Evolutionary conservation across 2,113 vertebrate genomes (phyloP).

Genomic region (Chinchilla lanigera): DNA sequence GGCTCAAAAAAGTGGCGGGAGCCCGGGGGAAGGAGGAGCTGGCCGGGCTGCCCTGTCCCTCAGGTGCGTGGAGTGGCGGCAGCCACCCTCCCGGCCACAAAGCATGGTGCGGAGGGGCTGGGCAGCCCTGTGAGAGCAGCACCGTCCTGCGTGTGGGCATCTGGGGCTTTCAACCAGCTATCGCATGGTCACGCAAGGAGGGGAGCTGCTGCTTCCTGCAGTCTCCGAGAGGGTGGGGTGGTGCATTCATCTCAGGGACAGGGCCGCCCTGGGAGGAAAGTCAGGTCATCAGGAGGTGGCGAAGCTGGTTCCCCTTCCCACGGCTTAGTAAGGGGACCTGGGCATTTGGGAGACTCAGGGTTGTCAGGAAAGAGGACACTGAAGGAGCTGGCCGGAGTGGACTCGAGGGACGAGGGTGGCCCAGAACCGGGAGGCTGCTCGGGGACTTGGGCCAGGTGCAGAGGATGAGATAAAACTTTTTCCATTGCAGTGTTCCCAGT

Average conservation of each 20-base stretch:
- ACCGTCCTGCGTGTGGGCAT: not conserved
- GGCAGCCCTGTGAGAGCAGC: fast-evolving
- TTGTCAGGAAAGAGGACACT: not conserved
- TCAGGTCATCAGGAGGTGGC: not conserved
- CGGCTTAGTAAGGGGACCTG: fast-evolving
- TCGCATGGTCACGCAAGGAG: not conserved
- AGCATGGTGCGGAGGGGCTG: too few species aligned
- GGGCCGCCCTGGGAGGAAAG: not conserved
- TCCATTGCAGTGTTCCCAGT: not conserved
- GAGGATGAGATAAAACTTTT: not conserved
- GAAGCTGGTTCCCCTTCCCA: not conserved
- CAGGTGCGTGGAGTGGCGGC: too few species aligned
- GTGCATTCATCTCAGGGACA: not conserved
- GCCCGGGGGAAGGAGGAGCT: not conserved
- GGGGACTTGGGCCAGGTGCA: not conserved
- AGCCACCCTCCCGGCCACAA: fast-evolving
- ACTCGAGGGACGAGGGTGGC: too few species aligned
- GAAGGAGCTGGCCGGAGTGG: not conserved
- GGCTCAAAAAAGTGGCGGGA: not conserved
- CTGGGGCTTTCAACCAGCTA: not conserved
- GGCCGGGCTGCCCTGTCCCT: fast-evolving
- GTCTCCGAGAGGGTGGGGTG: not conserved
- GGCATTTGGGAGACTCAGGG: not conserved
- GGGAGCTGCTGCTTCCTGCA: not conserved
- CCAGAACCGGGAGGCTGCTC: not conserved